Base-by-base conservation (phyloP, 92 coral and sea anemone species). In the Isaurus tuberculatus region DNA sequence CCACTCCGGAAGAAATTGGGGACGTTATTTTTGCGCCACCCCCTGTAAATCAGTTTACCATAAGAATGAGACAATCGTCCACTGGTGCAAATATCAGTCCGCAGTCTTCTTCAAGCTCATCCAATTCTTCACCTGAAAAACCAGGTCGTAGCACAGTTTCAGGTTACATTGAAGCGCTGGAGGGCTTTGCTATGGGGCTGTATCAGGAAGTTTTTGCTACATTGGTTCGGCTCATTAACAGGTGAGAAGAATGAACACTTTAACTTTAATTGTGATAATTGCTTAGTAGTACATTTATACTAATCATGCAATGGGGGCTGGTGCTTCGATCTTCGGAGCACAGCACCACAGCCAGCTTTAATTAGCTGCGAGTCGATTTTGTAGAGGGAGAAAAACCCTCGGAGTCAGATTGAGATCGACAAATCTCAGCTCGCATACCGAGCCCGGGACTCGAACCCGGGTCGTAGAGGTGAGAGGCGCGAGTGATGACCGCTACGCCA, bases 11-110 rank as follows among this genome's bases (percentile, higher is more conserved):
- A 30, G 99, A 96, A 49, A 88, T 96, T 46, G 79, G 98, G 1
- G 99, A 96, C 79, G 91, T 96, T 68, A 92, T 96, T 79, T 96
- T 96, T 80, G 98, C 99, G 11, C 99, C 99, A 28, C 99, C 99
- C 31, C 84, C 94, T 74, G 90, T 96, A 87, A 96, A 93, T 84
- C 99, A 96, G 83, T 94, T 94, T 74, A 83, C 94, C 25, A 87
- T 94, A 25, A 86, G 97, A 70, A 91, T 94, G 89, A 88, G 99
- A 15, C 93, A 86, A 33, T 88, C 97, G 1, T 80, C 86, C 46
- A 85, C 79, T 65, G 33, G 85, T 6, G 70, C 84, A 65, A 73
- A 73, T 19, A 64, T 85, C 83, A 68, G 91, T 15, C 88, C 89
- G 19, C 90, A 94, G 32, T 74, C 90, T 33, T 46, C 84, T 37